Evolutionary conservation across 2,797 vertebrate genomes (phyloP).

Genomic region (Psittacula echo): DNA sequence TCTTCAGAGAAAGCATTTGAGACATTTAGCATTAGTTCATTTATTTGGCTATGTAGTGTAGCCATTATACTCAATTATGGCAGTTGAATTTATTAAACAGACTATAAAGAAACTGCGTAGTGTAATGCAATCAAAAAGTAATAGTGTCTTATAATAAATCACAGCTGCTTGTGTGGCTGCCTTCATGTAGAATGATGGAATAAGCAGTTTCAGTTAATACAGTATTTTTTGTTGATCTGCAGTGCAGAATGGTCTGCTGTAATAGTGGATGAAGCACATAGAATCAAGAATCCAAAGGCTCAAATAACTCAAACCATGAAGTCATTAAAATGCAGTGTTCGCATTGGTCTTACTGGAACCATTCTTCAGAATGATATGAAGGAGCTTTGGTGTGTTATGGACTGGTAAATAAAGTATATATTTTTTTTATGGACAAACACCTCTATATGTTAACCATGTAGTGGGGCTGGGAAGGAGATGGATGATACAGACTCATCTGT

Average conservation of each 20-base stretch:
- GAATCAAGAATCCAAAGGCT: conserved; percentile 94
- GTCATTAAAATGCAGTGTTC: conserved; percentile 85
- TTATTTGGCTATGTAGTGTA: background rate
- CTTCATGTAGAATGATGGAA: background rate
- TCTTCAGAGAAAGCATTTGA: background rate
- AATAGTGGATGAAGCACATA: conserved; percentile 94
- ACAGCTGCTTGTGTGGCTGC: background rate
- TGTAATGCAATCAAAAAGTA: background rate
- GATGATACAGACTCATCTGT: background rate
- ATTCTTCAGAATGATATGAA: conserved; percentile 96
- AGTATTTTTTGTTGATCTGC: conserved; percentile 9
- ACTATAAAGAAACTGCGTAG: background rate
- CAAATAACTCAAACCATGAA: conserved; percentile 94
- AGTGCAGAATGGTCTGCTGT: conserved; percentile 93
- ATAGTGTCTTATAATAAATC: background rate
- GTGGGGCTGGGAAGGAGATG: background rate
- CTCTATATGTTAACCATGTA: background rate
- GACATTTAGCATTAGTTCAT: background rate
- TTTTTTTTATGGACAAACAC: background rate
- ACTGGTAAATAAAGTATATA: conserved; percentile 84
- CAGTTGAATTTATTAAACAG: background rate
- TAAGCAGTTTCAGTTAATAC: background rate
- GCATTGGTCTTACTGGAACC: conserved; percentile 95
- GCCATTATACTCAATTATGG: background rate
- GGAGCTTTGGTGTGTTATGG: conserved; percentile 98